These are phyloP conservation scores for Sminthurides aquaticus DNA, from an alignment of 2,888 invertebrate species.

Conservation along the genomic window DNA sequence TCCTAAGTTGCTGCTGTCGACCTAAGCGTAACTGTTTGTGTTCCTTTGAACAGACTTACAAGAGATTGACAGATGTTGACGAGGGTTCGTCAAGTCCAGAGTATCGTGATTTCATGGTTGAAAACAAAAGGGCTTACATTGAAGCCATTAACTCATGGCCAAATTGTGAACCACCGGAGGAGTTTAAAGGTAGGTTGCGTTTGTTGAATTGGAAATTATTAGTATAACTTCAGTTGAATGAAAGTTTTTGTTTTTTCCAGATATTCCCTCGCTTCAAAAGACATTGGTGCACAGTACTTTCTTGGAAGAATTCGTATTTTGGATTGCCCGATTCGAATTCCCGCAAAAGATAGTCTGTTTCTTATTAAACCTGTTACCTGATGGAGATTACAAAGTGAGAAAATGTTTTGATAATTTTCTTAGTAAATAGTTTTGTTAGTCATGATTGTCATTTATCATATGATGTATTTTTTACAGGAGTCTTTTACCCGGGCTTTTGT, in stretches of 20 bases:
- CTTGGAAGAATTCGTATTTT: constrained; percentile 92
- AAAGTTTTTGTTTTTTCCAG: constrained; percentile 46
- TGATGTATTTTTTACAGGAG: no score
- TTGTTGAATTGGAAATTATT: no score
- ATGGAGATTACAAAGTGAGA: constrained; percentile 80
- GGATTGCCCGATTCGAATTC: constrained; percentile 96
- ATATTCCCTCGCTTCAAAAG: constrained; percentile 70
- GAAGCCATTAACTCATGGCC: constrained; percentile 73
- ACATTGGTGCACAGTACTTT: constrained; percentile 73
- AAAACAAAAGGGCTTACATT: constrained; percentile 68
- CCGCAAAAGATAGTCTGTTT: constrained; percentile 94
- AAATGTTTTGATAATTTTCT: no score
- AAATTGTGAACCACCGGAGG: constrained; percentile 63
- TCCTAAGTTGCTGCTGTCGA: neutral
- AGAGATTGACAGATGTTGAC: constrained; percentile 51
- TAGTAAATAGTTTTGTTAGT: constrained; percentile 5
- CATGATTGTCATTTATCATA: neutral
- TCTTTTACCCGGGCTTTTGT: constrained; percentile 90
- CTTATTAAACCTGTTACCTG: constrained; percentile 87
- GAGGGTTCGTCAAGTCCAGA: constrained; percentile 50
- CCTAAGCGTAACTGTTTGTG: constrained; percentile 8
- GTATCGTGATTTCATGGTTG: constrained; percentile 64
- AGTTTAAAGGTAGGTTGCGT: constrained; percentile 64
- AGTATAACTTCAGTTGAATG: no score
- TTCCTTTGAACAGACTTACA: constrained; percentile 56